A percentile compares a stretch with the other conserved stretches of the same genome.
Conservation (phyloP, 2,888 invertebrate genomes). For the Stenoptilia bipunctidactyla region DNA sequence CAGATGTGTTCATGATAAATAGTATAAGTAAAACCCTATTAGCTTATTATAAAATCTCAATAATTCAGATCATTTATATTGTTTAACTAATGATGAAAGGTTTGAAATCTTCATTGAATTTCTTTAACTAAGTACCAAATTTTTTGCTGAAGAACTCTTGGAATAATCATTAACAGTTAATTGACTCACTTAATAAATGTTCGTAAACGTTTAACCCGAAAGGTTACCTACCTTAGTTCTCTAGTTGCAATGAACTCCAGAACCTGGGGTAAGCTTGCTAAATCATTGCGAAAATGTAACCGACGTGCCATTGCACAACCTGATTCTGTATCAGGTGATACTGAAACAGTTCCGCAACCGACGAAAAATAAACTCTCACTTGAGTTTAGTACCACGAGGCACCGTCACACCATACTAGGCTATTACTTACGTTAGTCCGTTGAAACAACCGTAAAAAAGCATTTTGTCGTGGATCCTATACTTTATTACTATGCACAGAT, state of each 20-base stretch:
- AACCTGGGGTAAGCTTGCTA: conserved; percentile 11
- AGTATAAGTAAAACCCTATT: no score
- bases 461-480: conserved; percentile 21
- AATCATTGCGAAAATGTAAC: conserved; percentile 25
- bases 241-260: not conserved
- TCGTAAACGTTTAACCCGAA: no score
- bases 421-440: conserved; percentile 38
- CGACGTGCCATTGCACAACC: conserved; percentile 31
- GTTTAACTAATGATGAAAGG: no score
- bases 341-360: not conserved
- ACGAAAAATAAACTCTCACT: conserved; percentile 1
- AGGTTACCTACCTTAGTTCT: conserved; percentile 1
- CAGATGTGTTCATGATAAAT: no score
- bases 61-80: no score
- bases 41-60: no score
- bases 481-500: conserved; percentile 9
- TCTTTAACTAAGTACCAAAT: no score
- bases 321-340: conserved; percentile 1
- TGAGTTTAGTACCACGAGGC: conserved; percentile 34
- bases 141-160: no score
- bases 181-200: no score
- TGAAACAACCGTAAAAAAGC: conserved; percentile 36
- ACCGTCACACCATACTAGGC: conserved; percentile 26
- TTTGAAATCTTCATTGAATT: no score
- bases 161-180: no score